These are phyloP conservation scores for Neosilurus mollespiculum DNA, from an alignment of 2,797 vertebrate genomes.

Conservation along the genomic window DNA sequence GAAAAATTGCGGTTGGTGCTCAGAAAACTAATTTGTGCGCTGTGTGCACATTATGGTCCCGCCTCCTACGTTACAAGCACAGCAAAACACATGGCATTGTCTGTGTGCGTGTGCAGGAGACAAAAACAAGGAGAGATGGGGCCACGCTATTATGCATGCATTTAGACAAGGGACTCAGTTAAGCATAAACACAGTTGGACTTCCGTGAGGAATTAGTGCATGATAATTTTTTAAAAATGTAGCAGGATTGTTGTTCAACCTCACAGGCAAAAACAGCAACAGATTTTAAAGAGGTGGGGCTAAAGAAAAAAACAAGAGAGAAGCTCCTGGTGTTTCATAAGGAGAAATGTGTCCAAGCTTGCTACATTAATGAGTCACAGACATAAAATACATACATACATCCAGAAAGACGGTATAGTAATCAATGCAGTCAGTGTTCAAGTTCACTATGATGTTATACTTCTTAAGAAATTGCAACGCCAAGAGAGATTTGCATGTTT, in stretches of 20 bases:
- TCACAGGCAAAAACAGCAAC: conserved; percentile 4
- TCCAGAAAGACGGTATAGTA: not conserved
- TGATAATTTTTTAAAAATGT: conserved; percentile 26
- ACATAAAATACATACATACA: conserved; percentile 9
- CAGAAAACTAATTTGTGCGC: conserved; percentile 58
- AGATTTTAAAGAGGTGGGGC: conserved; percentile 16
- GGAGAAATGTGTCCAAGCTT: conserved; percentile 59
- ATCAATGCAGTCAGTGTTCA: not conserved
- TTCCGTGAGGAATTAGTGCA: conserved; percentile 37
- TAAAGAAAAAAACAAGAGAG: not conserved
- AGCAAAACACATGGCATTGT: conserved; percentile 20
- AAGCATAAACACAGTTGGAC: conserved; percentile 62
- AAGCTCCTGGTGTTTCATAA: conserved; percentile 47
- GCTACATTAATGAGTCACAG: conserved; percentile 46
- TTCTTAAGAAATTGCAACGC: conserved; percentile 3
- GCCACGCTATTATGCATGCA: conserved; percentile 36
- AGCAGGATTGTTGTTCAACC: not conserved
- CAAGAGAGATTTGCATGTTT: conserved; percentile 12
- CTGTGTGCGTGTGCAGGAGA: conserved; percentile 35
- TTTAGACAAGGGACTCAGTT: conserved; percentile 62
- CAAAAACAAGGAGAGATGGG: conserved; percentile 1
- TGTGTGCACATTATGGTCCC: conserved; percentile 3
- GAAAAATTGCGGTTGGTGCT: conserved; percentile 60
- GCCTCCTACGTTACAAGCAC: not conserved
- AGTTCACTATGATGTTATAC: not conserved